A percentile compares a stretch with the other conserved stretches of the same genome.
Evolutionary conservation across 2,797 vertebrate species (phyloP).

Genomic region (Xyrichtys novacula): DNA sequence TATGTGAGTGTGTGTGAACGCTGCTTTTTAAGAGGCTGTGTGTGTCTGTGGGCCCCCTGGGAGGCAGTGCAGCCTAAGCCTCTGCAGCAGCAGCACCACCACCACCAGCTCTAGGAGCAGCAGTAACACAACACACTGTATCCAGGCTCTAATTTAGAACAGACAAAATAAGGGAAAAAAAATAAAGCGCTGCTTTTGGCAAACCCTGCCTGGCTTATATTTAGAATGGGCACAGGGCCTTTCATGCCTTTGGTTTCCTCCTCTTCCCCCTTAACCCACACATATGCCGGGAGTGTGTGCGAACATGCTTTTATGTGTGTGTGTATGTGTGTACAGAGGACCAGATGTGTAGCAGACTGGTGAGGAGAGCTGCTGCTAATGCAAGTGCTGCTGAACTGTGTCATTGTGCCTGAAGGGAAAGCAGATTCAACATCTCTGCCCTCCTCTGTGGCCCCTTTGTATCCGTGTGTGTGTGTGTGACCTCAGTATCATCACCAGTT

Average conservation of each 20-base stretch:
- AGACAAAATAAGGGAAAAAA: slow-evolving; percentile 78
- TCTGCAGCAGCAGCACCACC: slow-evolving; percentile 66
- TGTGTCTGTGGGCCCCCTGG: slow-evolving; percentile 70
- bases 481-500: slow-evolving; percentile 47
- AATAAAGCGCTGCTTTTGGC: slow-evolving; percentile 82
- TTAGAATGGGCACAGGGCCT: slow-evolving; percentile 83
- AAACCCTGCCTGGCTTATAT: slow-evolving; percentile 83
- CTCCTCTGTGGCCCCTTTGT: slow-evolving; percentile 29
- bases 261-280: slow-evolving; percentile 80
- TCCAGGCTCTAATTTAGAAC: slow-evolving; percentile 81
- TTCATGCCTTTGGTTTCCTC: slow-evolving; percentile 84
- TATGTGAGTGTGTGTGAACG: slow-evolving; percentile 24
- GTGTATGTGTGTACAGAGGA: slow-evolving; percentile 44
- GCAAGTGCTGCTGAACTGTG: slow-evolving; percentile 74
- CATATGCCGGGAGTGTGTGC: slow-evolving; percentile 72
- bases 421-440: slow-evolving; percentile 51
- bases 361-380: slow-evolving; percentile 72
- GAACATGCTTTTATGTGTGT: slow-evolving; percentile 29
- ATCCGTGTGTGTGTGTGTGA: slow-evolving; percentile 38
- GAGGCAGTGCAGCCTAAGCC: slow-evolving; percentile 75
- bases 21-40: slow-evolving; percentile 52
- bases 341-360: slow-evolving; percentile 85
- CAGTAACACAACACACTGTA: slow-evolving; percentile 56
- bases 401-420: slow-evolving; percentile 71
- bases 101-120: slow-evolving; percentile 51